Evolutionary conservation across 2,888 invertebrate genomes (phyloP).

Genomic region (Drosophila paucipuncta): DNA sequence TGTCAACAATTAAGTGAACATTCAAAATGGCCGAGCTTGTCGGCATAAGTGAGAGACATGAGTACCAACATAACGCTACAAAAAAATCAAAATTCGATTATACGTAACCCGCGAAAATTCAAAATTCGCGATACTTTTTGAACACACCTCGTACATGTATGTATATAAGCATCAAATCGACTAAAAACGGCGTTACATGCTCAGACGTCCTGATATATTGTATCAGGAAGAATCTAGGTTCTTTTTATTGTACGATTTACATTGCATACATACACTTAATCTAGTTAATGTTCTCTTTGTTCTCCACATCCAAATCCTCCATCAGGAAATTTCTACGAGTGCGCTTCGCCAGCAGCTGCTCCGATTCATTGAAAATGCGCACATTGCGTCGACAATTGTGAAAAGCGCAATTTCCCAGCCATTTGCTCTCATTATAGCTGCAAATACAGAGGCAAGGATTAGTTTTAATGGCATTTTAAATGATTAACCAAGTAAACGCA

Average conservation of each 20-base stretch:
- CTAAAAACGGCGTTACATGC: background rate
- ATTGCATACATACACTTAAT: constrained; percentile 19
- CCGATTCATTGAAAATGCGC: constrained; percentile 50
- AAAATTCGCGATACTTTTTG: too few species aligned
- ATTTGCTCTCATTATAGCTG: constrained; percentile 58
- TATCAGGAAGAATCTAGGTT: background rate
- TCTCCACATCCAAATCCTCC: constrained; percentile 62
- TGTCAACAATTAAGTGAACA: too few species aligned
- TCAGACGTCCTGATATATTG: background rate
- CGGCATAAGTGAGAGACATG: too few species aligned
- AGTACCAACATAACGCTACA: too few species aligned
- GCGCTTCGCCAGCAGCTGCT: constrained; percentile 57
- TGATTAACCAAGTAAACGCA: constrained; percentile 1
- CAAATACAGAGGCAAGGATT: constrained; percentile 2
- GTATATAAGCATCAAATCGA: background rate
- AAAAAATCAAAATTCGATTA: too few species aligned
- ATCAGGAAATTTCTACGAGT: constrained; percentile 48
- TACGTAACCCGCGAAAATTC: too few species aligned
- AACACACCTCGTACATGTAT: too few species aligned
- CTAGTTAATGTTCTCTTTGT: constrained; percentile 66
- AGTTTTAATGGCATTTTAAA: background rate
- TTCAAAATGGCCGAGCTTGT: too few species aligned
- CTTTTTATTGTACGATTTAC: constrained; percentile 20
- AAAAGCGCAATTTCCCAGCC: constrained; percentile 60
- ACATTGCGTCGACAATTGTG: constrained; percentile 55